phyloP scores from a whole-genome alignment of 2,888 invertebrate genomes.

The Conops quadrifasciatus region DNA sequence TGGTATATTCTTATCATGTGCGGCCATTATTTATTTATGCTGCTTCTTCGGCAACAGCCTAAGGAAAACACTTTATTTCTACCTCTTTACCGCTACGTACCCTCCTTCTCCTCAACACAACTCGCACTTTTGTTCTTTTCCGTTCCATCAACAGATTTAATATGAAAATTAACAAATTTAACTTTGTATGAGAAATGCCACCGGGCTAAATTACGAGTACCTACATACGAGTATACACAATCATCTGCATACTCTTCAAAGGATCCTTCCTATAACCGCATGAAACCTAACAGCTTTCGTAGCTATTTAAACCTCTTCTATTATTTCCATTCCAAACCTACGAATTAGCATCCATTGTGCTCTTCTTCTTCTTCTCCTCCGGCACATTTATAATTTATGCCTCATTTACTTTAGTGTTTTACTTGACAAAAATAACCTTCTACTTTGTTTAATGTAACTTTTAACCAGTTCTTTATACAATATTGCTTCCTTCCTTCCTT shows the following conservation, averaged over 20 bases:
- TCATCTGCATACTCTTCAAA: too few relatives aligned
- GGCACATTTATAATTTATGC: too few relatives aligned
- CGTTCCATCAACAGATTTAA: constrained; percentile 55
- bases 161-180: constrained; percentile 54
- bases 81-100: too few relatives aligned
- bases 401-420: background rate
- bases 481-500: background rate
- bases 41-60: constrained; percentile 23
- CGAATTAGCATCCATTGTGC: too few relatives aligned
- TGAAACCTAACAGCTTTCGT: background rate
- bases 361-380: too few relatives aligned
- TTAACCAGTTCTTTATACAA: background rate
- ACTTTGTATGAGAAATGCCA: constrained; percentile 6
- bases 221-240: background rate
- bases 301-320: background rate
- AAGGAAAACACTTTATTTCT: constrained; percentile 23
- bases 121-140: constrained; percentile 35
- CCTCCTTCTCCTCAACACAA: background rate
- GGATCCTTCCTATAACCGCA: too few relatives aligned
- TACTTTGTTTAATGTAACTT: background rate
- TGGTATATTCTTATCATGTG: too few relatives aligned
- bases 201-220: background rate
- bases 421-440: background rate
- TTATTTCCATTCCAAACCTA: background rate
- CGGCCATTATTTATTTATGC: background rate